Conservation (phyloP, 2,113 vertebrate genomes). For the Cynocephalus volans region DNA sequence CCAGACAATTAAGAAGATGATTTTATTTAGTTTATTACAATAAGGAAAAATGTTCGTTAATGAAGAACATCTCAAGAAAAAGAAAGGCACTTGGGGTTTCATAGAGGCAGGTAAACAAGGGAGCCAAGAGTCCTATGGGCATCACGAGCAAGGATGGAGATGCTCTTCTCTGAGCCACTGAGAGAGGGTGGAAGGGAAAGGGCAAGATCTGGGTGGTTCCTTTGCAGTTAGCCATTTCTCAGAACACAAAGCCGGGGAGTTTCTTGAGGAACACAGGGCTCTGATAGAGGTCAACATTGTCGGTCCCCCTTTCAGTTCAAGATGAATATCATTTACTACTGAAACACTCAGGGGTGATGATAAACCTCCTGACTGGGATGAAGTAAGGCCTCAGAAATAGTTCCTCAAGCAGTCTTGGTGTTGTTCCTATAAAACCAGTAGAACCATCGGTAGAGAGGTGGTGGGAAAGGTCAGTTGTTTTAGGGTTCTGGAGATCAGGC, state of each 20-base stretch:
- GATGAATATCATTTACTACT: not conserved
- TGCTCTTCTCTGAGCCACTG: not conserved
- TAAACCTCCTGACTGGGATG: not conserved
- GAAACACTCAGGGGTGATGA: not conserved
- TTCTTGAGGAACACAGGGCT: not conserved
- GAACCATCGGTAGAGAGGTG: not conserved
- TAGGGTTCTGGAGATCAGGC: not conserved
- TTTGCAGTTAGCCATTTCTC: not conserved
- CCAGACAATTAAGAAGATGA: not conserved
- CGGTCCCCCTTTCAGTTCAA: not conserved
- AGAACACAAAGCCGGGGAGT: not conserved
- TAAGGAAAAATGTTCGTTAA: conserved; percentile 15
- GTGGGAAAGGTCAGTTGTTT: not conserved
- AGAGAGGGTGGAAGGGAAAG: not conserved
- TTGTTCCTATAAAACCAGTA: not conserved
- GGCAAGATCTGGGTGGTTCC: not conserved
- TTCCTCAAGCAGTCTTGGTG: not conserved
- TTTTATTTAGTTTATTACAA: not conserved
- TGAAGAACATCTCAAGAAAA: conserved; percentile 18
- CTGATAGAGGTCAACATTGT: not conserved
- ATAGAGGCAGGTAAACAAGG: not conserved
- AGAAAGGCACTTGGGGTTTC: not conserved
- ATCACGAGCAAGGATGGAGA: not conserved
- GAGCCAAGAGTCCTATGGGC: not conserved
- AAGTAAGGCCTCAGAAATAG: not conserved